These are phyloP conservation scores for Nannospalax galili DNA, from an alignment of 2,113 vertebrate species.

Conservation along the genomic window DNA sequence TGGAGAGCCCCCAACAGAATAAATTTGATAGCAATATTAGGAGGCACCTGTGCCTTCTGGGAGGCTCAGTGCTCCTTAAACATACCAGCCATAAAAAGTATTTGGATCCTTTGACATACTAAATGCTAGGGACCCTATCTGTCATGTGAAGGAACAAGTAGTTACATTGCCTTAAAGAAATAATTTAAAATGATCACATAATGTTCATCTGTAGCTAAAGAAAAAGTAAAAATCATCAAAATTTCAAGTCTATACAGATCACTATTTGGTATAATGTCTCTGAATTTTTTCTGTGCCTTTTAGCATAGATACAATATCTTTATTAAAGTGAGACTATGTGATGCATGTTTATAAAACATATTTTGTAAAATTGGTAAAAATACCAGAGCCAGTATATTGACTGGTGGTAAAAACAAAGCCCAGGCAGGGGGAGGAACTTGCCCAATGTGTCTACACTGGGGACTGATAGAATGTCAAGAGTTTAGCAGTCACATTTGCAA, in stretches of 20 bases:
- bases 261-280: neutral
- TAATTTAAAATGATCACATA: neutral
- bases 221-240: neutral
- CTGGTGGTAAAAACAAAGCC: neutral
- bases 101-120: neutral
- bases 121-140: neutral
- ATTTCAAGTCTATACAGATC: neutral
- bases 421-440: neutral
- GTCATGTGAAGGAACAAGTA: neutral
- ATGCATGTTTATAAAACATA: neutral
- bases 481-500: neutral
- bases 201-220: neutral
- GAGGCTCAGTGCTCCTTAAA: neutral
- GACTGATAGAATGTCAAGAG: neutral
- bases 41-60: neutral
- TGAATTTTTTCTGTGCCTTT: neutral
- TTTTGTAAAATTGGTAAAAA: neutral
- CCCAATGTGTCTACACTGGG: neutral
- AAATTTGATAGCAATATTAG: neutral
- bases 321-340: neutral
- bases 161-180: conserved; percentile 19
- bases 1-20: neutral
- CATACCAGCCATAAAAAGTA: neutral
- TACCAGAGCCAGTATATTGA: neutral
- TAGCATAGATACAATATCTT: neutral